Conservation (phyloP, 2,113 vertebrate species). For the Pangasianodon hypophthalmus region DNA sequence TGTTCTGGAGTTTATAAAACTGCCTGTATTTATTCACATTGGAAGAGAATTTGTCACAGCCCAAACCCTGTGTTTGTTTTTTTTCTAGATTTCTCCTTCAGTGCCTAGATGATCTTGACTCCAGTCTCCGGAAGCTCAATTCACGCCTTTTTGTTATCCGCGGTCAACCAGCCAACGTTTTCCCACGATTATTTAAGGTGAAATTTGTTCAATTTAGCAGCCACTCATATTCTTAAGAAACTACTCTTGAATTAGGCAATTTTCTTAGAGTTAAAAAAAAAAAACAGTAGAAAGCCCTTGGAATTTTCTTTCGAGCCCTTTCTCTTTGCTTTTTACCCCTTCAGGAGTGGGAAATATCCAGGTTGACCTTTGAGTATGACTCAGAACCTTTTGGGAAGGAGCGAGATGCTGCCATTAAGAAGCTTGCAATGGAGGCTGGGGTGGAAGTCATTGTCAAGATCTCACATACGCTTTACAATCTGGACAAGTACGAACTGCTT, state of each 20-base stretch:
- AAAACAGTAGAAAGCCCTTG: background rate
- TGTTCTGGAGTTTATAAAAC: background rate
- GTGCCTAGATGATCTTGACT: slow-evolving; percentile 77
- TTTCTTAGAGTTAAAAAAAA: background rate
- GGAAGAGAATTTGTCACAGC: background rate
- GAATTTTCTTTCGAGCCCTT: background rate
- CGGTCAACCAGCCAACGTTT: slow-evolving; percentile 79
- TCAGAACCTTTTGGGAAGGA: slow-evolving; percentile 79
- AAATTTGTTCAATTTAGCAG: background rate
- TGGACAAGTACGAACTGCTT: slow-evolving; percentile 69
- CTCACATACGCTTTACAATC: slow-evolving; percentile 78
- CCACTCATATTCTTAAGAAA: background rate
- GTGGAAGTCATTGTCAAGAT: slow-evolving; percentile 78
- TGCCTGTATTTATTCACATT: background rate
- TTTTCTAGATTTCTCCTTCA: slow-evolving; percentile 76
- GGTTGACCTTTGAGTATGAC: slow-evolving; percentile 78
- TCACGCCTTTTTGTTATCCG: slow-evolving; percentile 78
- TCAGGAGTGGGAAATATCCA: slow-evolving; percentile 79
- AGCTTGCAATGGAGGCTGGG: slow-evolving; percentile 76
- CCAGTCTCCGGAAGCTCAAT: slow-evolving; percentile 75
- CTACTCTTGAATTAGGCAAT: background rate
- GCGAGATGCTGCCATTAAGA: slow-evolving; percentile 77
- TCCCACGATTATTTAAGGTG: slow-evolving; percentile 79
- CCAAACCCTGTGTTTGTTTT: background rate
- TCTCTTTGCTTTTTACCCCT: background rate